Conservation (phyloP, 2,113 vertebrate species). For the Epinephelus cyanopodus region DNA sequence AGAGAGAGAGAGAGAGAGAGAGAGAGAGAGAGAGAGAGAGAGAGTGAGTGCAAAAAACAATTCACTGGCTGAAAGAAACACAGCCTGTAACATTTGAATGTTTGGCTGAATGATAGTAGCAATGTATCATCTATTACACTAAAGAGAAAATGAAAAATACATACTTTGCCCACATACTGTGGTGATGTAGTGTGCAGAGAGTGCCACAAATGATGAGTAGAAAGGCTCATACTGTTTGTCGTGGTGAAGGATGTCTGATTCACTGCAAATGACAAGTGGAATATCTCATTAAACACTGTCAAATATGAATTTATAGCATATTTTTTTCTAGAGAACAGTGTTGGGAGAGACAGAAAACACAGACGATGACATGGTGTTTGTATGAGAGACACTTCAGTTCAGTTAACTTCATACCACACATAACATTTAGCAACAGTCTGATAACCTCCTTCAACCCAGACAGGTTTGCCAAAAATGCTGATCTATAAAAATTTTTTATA, state of each 20-base stretch:
- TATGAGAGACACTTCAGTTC: background rate
- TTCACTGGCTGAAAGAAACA: background rate
- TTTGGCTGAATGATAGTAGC: background rate
- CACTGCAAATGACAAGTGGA: constrained; percentile 83
- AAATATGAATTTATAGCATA: background rate
- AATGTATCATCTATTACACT: background rate
- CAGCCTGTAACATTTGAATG: background rate
- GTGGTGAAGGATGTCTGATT: constrained; percentile 96
- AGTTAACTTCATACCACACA: background rate
- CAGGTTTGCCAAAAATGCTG: background rate
- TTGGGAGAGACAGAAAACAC: background rate
- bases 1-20: constrained; percentile 26
- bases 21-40: constrained; percentile 24
- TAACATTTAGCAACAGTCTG: background rate
- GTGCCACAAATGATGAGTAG: constrained; percentile 98
- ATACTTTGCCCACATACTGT: constrained; percentile 97
- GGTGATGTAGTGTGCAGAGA: constrained; percentile 99
- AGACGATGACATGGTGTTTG: background rate
- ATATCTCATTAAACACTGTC: constrained; percentile 6
- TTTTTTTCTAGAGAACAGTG: background rate
- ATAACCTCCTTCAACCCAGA: background rate
- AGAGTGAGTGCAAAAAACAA: background rate
- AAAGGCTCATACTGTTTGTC: constrained; percentile 99
- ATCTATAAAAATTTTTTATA: background rate
- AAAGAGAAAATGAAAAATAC: constrained; percentile 72